Percentiles rank a stretch among this genome's conserved stretches.
These are phyloP conservation scores for Atherinosoma microstoma DNA, from an alignment of 2,797 vertebrate genomes.

Conservation along the genomic window DNA sequence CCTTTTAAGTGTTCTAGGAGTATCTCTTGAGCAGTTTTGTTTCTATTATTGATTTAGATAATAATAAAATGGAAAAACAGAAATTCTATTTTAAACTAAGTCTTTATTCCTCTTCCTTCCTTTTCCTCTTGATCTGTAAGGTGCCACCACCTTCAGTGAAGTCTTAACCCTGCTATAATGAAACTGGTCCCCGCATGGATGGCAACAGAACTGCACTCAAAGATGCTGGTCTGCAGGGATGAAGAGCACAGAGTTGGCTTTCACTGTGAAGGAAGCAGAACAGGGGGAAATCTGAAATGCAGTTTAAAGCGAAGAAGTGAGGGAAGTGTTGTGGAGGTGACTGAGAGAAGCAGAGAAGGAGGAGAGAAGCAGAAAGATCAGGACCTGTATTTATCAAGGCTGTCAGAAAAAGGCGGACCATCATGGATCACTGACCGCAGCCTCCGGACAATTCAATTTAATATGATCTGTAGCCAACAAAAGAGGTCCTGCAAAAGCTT, in stretches of 20 bases:
- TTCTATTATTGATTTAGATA: no score
- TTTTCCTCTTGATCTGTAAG: no score
- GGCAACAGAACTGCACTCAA: not conserved
- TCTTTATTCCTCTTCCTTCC: not conserved
- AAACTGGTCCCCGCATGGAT: not conserved
- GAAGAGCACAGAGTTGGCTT: conserved; percentile 19
- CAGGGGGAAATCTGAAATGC: conserved; percentile 26
- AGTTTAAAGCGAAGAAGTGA: conserved; percentile 23
- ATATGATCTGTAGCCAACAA: conserved; percentile 56
- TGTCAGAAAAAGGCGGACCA: conserved; percentile 58
- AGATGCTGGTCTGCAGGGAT: conserved; percentile 20
- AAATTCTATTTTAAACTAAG: no score
- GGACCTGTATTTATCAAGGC: conserved; percentile 68
- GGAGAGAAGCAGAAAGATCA: conserved; percentile 49
- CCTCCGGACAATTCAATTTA: conserved; percentile 65
- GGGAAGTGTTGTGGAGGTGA: conserved; percentile 29
- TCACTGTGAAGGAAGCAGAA: conserved; percentile 17
- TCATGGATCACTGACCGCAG: conserved; percentile 66
- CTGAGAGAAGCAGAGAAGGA: conserved; percentile 24
- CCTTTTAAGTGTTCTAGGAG: no score
- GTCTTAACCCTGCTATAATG: not conserved
- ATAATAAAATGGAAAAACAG: no score
- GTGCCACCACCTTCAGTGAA: no score
- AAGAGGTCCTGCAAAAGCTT: conserved; percentile 43
- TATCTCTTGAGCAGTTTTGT: no score